Evolutionary conservation across 2,113 vertebrate species (phyloP).

Genomic region (Amphilophus citrinellus): DNA sequence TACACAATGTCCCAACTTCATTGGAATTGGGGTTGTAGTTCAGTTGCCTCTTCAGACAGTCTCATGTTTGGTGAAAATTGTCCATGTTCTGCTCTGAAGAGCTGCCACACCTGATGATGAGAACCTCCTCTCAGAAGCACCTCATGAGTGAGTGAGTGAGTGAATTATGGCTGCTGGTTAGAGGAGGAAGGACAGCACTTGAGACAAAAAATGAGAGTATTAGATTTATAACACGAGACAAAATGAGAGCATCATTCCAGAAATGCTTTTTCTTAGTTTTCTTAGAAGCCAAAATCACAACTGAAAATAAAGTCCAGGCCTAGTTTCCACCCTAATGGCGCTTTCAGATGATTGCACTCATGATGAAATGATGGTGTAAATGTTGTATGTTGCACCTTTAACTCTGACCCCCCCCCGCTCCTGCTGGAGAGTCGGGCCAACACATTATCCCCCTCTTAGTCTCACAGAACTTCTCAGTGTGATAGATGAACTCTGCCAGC

Average conservation of each 20-base stretch:
- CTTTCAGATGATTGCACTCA: too few species aligned
- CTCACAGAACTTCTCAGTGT: slow-evolving; percentile 13
- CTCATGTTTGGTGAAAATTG: too few species aligned
- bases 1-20: too few species aligned
- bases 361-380: not conserved
- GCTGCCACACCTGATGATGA: rapidly evolving
- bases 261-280: not conserved
- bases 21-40: too few species aligned
- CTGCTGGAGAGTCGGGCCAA: not conserved
- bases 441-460: not conserved
- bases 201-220: too few species aligned
- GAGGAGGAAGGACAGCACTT: not conserved
- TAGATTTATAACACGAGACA: too few species aligned
- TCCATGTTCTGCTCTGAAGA: not conserved
- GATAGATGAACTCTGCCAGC: slow-evolving; percentile 32
- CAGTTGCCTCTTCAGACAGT: too few species aligned
- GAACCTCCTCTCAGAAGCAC: not conserved
- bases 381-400: not conserved
- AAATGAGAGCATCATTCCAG: not conserved
- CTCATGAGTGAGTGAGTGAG: rapidly evolving
- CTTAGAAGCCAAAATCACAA: not conserved
- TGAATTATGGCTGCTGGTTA: not conserved
- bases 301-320: too few species aligned
- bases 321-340: not conserved
- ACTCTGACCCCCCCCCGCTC: not conserved